Base-by-base conservation (phyloP, 2,797 vertebrate species). In the Sebastes steindachneri region DNA sequence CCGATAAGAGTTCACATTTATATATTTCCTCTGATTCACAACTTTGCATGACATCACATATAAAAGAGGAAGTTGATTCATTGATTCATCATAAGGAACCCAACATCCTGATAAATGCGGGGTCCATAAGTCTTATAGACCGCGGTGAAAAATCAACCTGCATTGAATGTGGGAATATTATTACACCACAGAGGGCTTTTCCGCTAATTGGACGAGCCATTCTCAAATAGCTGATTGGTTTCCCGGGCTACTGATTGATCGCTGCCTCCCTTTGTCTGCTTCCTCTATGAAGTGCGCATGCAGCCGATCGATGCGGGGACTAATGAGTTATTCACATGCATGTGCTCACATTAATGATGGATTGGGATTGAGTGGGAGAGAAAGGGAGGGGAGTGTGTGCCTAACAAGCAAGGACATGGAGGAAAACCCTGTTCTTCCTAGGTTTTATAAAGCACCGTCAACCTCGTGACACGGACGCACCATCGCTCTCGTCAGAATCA, bases 291-390 rank as follows among this genome's bases (percentile, higher is more conserved):
- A 66, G 80, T 55, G 53, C 33, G 35, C 75, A 67, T 79, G 80
- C 83, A 60, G 77, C 79, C 75, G 87, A 94, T 95, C 93, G 62
- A 94, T 95, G 84, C 64, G 11, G 63, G 31, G 75, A 79, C 91
- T 95, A 95, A 96, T 94, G 89, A 95, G 89, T 85, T 88, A 86
- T 82, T 89, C 77, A 79, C 89, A 91, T 88, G 83, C 71, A 59
- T 90, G 84, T 88, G 62, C 78, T 89, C 79, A 77, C 79, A 87
- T 80, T 91, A 82, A 79, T 88, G 84, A 92, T 85, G 72, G 82
- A 89, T 78, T 72, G 51, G 31, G 1, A 51, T 23, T 48, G 25
- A 35, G 21, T 1, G 15, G 19, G 19, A 35, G 37, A 28, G 21
- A 25, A 41, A 6, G 55, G 2, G 10, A 15, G 19, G 26, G 6